Evolutionary conservation across 2,888 invertebrate species (phyloP).

Genomic region (Scelioninae gen. 2): DNA sequence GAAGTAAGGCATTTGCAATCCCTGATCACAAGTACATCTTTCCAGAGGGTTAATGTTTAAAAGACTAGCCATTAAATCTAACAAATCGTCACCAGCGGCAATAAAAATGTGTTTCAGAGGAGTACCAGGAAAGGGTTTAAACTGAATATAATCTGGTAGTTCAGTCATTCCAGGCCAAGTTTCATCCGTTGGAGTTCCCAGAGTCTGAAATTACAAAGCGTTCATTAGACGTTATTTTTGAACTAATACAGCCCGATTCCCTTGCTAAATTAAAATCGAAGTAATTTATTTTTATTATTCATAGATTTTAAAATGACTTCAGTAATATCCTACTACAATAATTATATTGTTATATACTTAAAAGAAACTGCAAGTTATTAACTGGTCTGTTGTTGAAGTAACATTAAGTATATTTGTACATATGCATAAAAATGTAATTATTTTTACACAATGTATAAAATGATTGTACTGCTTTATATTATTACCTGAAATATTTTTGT

Average conservation of each 20-base stretch:
- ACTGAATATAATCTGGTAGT: conserved; percentile 94
- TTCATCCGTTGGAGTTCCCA: conserved; percentile 95
- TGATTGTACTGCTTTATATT: neutral
- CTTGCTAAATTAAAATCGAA: no score
- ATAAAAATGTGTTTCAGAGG: conserved; percentile 95
- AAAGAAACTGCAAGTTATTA: no score
- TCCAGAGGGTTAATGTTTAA: conserved; percentile 89
- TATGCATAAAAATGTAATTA: neutral
- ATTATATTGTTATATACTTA: no score
- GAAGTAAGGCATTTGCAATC: conserved; percentile 94
- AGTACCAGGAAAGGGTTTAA: conserved; percentile 89
- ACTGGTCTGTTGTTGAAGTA: no score
- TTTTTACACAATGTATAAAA: neutral
- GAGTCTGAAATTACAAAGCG: conserved; percentile 68
- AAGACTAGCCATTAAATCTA: conserved; percentile 86
- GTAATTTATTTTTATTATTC: no score
- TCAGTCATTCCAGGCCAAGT: conserved; percentile 91
- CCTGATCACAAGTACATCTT: conserved; percentile 88
- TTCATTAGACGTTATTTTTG: no score
- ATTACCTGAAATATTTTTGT: conserved; percentile 93
- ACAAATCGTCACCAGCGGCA: conserved; percentile 93
- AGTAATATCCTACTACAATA: no score
- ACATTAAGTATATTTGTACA: no score
- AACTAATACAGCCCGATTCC: no score
- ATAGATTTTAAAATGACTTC: no score